These are phyloP conservation scores for Apamea sordens DNA, from an alignment of 2,888 invertebrate species.

Conservation along the genomic window DNA sequence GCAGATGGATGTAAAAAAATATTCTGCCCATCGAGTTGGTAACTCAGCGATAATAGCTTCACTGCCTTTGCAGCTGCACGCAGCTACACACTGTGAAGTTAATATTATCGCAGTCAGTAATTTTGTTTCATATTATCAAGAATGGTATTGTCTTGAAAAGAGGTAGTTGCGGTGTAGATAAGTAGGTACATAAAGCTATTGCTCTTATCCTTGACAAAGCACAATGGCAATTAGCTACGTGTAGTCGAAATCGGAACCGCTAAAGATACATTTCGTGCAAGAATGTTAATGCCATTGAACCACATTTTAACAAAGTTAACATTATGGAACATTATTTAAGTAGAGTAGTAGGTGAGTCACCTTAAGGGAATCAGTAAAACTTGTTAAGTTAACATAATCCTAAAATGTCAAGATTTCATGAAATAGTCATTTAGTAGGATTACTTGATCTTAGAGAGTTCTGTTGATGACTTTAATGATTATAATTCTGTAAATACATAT, in stretches of 20 bases:
- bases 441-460: too few species aligned
- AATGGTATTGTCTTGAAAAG: neutral
- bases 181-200: neutral
- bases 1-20: neutral
- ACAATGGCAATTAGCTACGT: slow-evolving; percentile 27
- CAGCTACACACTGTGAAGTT: neutral
- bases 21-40: neutral
- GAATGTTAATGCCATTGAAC: slow-evolving; percentile 44
- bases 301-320: slow-evolving; percentile 29
- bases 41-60: neutral
- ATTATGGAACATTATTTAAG: neutral
- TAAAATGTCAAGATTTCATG: too few species aligned
- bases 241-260: neutral
- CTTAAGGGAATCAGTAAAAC: too few species aligned
- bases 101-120: neutral
- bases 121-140: neutral
- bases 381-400: too few species aligned
- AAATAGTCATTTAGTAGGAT: too few species aligned
- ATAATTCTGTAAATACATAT: too few species aligned
- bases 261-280: slow-evolving; percentile 37
- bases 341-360: neutral
- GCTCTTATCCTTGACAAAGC: slow-evolving; percentile 28
- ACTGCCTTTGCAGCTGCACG: neutral
- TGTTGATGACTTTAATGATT: too few species aligned
- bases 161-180: neutral